Percentiles rank a stretch among this genome's conserved stretches.
Evolutionary conservation across 2,888 invertebrate genomes (phyloP).

Genomic region (Cephus spinipes): DNA sequence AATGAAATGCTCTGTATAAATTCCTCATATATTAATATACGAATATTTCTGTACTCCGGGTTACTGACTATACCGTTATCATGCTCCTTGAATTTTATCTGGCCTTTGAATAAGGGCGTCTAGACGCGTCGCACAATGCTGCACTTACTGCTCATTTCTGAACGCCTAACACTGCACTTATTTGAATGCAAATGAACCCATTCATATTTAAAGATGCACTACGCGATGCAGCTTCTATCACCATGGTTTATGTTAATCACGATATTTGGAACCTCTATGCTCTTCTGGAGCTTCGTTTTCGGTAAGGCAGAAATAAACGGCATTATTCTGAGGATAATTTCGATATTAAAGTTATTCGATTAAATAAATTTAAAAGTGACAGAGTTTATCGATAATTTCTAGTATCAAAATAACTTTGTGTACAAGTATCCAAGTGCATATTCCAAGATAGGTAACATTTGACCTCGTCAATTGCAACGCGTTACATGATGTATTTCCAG

Average conservation of each 20-base stretch:
- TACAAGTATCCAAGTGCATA: background rate
- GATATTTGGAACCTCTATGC: background rate
- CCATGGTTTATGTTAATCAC: background rate
- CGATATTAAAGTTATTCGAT: background rate
- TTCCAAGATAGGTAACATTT: too few species aligned
- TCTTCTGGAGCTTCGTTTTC: background rate
- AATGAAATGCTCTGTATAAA: background rate
- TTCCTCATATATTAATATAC: background rate
- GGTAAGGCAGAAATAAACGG: background rate
- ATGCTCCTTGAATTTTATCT: background rate
- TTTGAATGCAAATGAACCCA: slow-evolving; percentile 6
- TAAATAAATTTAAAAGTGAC: background rate
- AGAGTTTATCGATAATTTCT: background rate
- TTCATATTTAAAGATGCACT: background rate
- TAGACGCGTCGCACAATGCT: background rate
- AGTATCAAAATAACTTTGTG: background rate
- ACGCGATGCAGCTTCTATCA: background rate
- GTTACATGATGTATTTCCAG: too few species aligned
- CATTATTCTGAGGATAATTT: background rate
- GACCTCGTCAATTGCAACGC: too few species aligned
- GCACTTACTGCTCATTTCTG: slow-evolving; percentile 3
- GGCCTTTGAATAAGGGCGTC: background rate
- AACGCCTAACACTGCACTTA: background rate
- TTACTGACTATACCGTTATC: background rate
- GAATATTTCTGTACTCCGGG: background rate